Evolutionary conservation across 2,888 invertebrate genomes (phyloP).

Genomic region (Melieria omissa): DNA sequence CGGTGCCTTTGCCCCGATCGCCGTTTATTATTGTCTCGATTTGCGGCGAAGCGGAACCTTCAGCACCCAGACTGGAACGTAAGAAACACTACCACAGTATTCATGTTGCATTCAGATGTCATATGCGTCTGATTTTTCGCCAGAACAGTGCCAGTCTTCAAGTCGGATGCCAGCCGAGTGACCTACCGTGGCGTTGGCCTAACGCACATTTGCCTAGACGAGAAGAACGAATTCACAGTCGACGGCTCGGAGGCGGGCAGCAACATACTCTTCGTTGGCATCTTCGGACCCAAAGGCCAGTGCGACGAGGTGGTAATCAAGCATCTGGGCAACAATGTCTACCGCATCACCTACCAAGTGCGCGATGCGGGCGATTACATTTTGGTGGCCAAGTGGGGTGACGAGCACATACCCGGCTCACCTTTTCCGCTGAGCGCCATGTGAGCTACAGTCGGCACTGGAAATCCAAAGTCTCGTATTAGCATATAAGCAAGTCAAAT

Average conservation of each 20-base stretch:
- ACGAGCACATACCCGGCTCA: slow-evolving; percentile 95
- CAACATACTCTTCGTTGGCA: slow-evolving; percentile 94
- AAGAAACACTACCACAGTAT: neutral
- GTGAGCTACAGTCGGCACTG: slow-evolving; percentile 29
- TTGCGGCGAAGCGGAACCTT: slow-evolving; percentile 48
- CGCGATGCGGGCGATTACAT: slow-evolving; percentile 93
- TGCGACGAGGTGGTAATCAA: slow-evolving; percentile 95
- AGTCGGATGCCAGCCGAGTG: slow-evolving; percentile 61
- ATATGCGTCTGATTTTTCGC: neutral
- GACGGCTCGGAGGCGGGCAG: slow-evolving; percentile 72
- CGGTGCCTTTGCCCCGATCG: slow-evolving; percentile 58
- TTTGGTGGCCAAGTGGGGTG: slow-evolving; percentile 95
- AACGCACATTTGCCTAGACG: slow-evolving; percentile 55
- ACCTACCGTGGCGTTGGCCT: slow-evolving; percentile 59
- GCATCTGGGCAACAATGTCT: slow-evolving; percentile 89
- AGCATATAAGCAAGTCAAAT: neutral
- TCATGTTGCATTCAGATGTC: neutral
- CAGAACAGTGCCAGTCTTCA: slow-evolving; percentile 52
- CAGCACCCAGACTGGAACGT: slow-evolving; percentile 43
- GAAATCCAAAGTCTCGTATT: neutral
- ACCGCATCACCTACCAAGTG: slow-evolving; percentile 89
- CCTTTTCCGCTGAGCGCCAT: slow-evolving; percentile 71
- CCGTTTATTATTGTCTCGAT: slow-evolving; percentile 63
- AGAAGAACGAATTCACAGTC: slow-evolving; percentile 63
- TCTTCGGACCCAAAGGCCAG: slow-evolving; percentile 95